Evolutionary conservation across 2,888 invertebrate species (phyloP).

Genomic region (Ormyrus rosae): DNA sequence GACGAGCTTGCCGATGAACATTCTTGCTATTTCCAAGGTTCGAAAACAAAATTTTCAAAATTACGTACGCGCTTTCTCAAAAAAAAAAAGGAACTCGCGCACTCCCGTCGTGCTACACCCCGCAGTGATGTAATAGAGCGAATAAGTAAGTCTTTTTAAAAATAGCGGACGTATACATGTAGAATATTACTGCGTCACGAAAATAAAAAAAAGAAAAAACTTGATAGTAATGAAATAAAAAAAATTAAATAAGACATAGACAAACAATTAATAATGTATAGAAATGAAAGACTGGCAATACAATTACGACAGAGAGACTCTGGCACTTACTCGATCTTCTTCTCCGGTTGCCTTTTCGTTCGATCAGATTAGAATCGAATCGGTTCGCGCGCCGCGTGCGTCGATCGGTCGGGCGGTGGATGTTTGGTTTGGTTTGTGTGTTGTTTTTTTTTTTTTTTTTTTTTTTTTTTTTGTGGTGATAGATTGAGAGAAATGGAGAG

Average conservation of each 20-base stretch:
- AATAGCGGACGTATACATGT: constrained; percentile 27
- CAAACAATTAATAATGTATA: constrained; percentile 57
- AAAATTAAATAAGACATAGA: constrained; percentile 48
- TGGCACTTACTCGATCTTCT: constrained; percentile 82
- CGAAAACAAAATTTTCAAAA: not conserved
- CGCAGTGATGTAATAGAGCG: constrained; percentile 40
- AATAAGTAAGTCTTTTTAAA: constrained; percentile 36
- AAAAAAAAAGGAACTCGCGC: not conserved
- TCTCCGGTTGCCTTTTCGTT: constrained; percentile 80
- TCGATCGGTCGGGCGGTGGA: constrained; percentile 66
- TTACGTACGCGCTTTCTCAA: not conserved
- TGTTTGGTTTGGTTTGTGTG: constrained; percentile 68
- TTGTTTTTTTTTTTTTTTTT: constrained; percentile 66
- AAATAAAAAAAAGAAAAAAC: constrained; percentile 1
- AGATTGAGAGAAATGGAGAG: constrained; percentile 64
- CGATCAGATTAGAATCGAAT: constrained; percentile 73
- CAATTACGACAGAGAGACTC: constrained; percentile 45
- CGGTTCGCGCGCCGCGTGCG: constrained; percentile 68
- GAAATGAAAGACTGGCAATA: constrained; percentile 4
- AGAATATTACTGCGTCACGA: constrained; percentile 36
- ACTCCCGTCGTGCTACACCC: constrained; percentile 52
- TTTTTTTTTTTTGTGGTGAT: constrained; percentile 61
- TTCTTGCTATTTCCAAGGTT: not conserved
- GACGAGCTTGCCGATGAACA: constrained; percentile 17
- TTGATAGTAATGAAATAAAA: constrained; percentile 42